Percentiles rank a stretch among this genome's conserved stretches.
Evolutionary conservation across 2,888 invertebrate species (phyloP).

Genomic region (Epistrophella euchroma): DNA sequence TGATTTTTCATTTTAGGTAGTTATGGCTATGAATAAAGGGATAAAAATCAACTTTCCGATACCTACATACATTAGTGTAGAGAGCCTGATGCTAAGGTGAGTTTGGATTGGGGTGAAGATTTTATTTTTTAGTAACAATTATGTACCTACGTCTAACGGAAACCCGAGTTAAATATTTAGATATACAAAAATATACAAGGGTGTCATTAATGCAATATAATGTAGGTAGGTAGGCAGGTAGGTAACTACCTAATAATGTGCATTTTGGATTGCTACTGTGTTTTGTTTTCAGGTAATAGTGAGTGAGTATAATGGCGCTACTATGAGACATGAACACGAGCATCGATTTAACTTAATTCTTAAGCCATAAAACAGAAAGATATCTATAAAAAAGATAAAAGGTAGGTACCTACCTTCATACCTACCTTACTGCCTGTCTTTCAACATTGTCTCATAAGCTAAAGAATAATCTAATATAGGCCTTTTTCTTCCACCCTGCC

Average conservation of each 20-base stretch:
- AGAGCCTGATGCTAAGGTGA: not conserved
- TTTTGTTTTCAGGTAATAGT: not conserved
- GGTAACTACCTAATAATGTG: not conserved
- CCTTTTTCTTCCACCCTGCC: no score
- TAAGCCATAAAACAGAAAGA: no score
- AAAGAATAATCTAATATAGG: no score
- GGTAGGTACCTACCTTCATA: not conserved
- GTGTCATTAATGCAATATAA: not conserved
- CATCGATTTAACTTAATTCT: not conserved
- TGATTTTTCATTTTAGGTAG: conserved; percentile 48
- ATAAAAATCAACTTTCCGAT: not conserved
- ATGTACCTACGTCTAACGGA: not conserved
- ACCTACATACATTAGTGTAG: not conserved
- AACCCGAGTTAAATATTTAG: not conserved
- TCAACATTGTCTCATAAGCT: no score
- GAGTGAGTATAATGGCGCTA: not conserved
- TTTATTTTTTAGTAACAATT: not conserved
- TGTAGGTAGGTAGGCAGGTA: not conserved
- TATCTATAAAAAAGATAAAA: no score
- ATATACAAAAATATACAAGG: not conserved
- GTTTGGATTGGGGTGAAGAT: not conserved
- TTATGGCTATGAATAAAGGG: no score
- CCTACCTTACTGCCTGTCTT: no score
- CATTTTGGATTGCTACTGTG: not conserved
- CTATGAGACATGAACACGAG: not conserved